Evolutionary conservation across 2,888 invertebrate species (phyloP), one percentile per base, ranked within the genome.

Genomic region (Leptarthrus brevirostris): DNA sequence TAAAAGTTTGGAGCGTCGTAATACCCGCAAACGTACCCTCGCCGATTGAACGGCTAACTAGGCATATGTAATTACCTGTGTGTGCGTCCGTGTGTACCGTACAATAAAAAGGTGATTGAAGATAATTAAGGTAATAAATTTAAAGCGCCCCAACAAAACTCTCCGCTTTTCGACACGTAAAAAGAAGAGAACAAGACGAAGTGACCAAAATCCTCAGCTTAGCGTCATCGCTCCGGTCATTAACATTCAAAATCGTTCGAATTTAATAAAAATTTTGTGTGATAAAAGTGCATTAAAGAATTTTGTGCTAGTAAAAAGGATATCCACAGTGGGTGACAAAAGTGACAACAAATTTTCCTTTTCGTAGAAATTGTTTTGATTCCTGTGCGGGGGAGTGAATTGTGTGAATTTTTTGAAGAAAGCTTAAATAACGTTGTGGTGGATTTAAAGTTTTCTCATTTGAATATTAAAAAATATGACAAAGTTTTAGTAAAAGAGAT

Each of bases 31-130:
- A 36, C 34, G 16, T 52, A 18, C 36, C 69, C 52, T 12, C 18
- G 14, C 40, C 34, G 52, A 10, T 20, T 30, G 44, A 14, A 34
- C 16, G 52, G 14, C 64, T 47, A 20, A 52, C n/a, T 34, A 49
- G 30, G 49, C 36, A 20, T 26, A 49, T 69, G 69, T 30, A 52
- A 30, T 52, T 20, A 26, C 10, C 16, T 6, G 10, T 69, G 52
- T 69, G 52, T 69, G 69, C 52, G 52, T 26, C 22, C 12, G 52
- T 52, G 52, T 49, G 30, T 30, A 20, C 26, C 14, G 34, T 49
- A 22, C 36, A 69, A 69, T 69, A 52, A 69, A 26, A 69, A 52
- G 16, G 69, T 69, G 52, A 69, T 69, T 69, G 52, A 69, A 30
- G 69, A 69, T 69, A 69, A 69, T 69, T 69, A 69, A 49, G 18